phyloP scores from a whole-genome alignment of 2,888 invertebrate genomes.

The Lomographa bimaculata region DNA sequence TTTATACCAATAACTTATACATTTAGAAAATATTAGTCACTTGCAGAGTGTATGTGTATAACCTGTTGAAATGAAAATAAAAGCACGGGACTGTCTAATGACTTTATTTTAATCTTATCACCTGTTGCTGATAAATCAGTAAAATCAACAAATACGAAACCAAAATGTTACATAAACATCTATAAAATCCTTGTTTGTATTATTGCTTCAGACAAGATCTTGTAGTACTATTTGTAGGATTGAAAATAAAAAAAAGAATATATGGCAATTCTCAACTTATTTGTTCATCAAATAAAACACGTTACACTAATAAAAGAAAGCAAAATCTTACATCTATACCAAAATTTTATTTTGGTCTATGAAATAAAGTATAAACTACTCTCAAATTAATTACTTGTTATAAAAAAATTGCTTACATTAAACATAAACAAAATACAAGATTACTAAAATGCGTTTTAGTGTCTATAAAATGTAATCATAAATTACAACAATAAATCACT shows the following conservation, averaged over 20 bases:
- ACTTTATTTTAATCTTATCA: conserved; percentile 14
- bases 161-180: conserved; percentile 2
- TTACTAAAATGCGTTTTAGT: conserved; percentile 10
- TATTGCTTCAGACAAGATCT: too few relatives aligned
- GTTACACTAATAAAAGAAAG: neutral
- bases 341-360: conserved; percentile 20
- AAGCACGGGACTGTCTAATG: conserved; percentile 3
- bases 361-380: too few relatives aligned
- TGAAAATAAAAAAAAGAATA: too few relatives aligned
- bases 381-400: too few relatives aligned
- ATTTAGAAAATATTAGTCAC: too few relatives aligned
- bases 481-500: too few relatives aligned
- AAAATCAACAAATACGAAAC: conserved; percentile 1
- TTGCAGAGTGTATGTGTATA: too few relatives aligned
- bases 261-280: neutral
- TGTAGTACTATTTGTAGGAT: too few relatives aligned
- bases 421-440: neutral
- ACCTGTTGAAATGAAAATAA: too few relatives aligned
- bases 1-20: too few relatives aligned
- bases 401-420: conserved; percentile 2
- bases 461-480: neutral
- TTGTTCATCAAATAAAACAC: conserved; percentile 9
- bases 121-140: conserved; percentile 10
- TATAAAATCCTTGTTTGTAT: conserved; percentile 4
- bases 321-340: conserved; percentile 8